phyloP scores from a whole-genome alignment of 2,888 invertebrate species.

The Dendrolimus pini region DNA sequence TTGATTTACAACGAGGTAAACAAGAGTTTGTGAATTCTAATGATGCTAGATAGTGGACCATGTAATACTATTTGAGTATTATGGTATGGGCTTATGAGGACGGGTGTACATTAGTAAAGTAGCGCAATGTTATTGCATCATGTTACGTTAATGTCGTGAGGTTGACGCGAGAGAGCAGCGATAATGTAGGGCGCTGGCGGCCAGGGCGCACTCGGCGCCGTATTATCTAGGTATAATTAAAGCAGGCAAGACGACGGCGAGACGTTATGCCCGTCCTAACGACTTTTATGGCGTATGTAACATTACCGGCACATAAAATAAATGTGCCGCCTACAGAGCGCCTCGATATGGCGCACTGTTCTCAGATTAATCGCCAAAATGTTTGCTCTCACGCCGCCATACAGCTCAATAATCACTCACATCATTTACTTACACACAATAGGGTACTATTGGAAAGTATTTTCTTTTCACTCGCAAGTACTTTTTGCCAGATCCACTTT shows the following conservation, averaged over 20 bases:
- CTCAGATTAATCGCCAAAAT: constrained; percentile 70
- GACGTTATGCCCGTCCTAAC: constrained; percentile 74
- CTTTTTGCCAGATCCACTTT: too few species aligned
- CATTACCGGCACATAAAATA: constrained; percentile 75
- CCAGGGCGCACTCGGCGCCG: constrained; percentile 48
- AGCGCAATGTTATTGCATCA: constrained; percentile 59
- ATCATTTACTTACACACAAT: constrained; percentile 38
- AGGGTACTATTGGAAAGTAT: constrained; percentile 45
- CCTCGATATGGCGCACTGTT: constrained; percentile 58
- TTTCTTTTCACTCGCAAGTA: constrained; percentile 17
- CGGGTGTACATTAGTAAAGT: constrained; percentile 46
- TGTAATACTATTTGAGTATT: constrained; percentile 13
- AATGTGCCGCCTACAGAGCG: constrained; percentile 69
- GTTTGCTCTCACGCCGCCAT: constrained; percentile 62
- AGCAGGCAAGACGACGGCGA: constrained; percentile 71
- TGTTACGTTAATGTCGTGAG: constrained; percentile 55
- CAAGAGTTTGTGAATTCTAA: neutral
- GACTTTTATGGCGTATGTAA: constrained; percentile 76
- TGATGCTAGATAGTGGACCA: neutral
- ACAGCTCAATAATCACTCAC: constrained; percentile 42
- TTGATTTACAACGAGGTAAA: constrained; percentile 42
- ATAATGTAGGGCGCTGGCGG: constrained; percentile 27
- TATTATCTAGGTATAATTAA: constrained; percentile 73
- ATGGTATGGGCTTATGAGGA: constrained; percentile 27
- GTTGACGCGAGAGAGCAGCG: constrained; percentile 23